A percentile compares a stretch with the other conserved stretches of the same genome.
Conservation (phyloP, 1,140 invertebrate genomes). For the Ceratitis capitata region DNA sequence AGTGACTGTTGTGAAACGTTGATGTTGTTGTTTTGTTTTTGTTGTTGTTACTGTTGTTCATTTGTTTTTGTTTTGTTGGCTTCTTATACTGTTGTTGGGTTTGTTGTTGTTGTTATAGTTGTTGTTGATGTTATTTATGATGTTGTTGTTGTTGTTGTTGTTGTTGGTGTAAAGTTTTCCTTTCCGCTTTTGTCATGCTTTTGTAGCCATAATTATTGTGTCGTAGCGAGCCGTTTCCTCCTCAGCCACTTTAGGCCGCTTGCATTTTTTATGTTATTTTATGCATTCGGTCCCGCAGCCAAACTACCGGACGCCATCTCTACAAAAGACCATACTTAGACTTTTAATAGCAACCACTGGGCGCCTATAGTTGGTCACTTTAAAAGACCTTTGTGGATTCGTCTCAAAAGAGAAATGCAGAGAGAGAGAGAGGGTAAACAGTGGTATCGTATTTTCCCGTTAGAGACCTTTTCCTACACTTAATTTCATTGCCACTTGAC, state of each 20-base stretch:
- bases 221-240: background rate
- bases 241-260: background rate
- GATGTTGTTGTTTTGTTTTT: background rate
- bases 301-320: background rate
- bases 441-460: background rate
- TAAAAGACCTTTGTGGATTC: slow-evolving; percentile 8
- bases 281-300: background rate
- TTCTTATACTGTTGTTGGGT: background rate
- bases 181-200: slow-evolving; percentile 11
- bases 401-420: background rate
- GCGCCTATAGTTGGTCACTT: background rate
- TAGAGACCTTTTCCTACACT: background rate
- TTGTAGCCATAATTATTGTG: slow-evolving; percentile 32
- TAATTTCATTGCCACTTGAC: background rate
- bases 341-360: background rate
- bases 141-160: background rate
- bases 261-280: background rate
- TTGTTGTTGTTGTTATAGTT: background rate
- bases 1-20: slow-evolving; percentile 10
- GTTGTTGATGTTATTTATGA: background rate
- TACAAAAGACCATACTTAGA: too few relatives aligned
- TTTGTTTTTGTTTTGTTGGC: too few relatives aligned
- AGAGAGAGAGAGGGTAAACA: background rate
- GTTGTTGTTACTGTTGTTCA: background rate
- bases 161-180: background rate